Base-by-base conservation (phyloP, 2,888 invertebrate genomes). In the Hyalella azteca region DNA sequence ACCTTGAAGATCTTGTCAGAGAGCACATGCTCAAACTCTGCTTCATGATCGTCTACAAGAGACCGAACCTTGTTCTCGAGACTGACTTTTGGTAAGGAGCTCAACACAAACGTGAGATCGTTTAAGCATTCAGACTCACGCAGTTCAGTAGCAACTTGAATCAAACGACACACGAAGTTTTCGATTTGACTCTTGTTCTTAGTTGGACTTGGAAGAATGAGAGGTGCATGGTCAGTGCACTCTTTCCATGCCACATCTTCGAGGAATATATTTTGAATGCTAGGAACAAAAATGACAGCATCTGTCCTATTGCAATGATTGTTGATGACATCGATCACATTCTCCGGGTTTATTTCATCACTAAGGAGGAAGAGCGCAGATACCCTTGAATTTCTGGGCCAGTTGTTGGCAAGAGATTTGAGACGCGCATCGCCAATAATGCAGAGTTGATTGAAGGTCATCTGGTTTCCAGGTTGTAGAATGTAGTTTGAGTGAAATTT, bases 241-340 rank as follows among this genome's bases (percentile, higher is more conserved):
- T 36, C 66, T n/a, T n/a, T 15, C 36, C 11, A 66, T n/a, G n/a
- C 19, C 2, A 36, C 66, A 13, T 66, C 66, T 29, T 66, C 36
- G 1, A 66, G 36, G 5, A 66, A 13, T 2, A 66, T 13, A 22
- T 66, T 66, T 29, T 36, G 29, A 15, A 29, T 13, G 36, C 36
- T 66, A 36, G 66, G 66, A 66, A 36, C 36, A 19, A 36, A 66
- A 29, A 66, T 66, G 19, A 66, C 19, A 3, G 66, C 66, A 66
- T 66, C 66, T n/a, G 66, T 19, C 36, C 36, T 36, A 13, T 15
- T 9, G 36, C 66, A 66, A 29, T 36, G 36, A 15, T 29, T 4
- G 3, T 1, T 32, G 19, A 66, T 66, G 36, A 66, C 66, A 19
- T 32, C 32, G 36, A 66, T 36, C 9, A 66, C 19, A 13, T 66